Base-by-base conservation (phyloP, 2,113 vertebrate species). In the Orcinus orca region DNA sequence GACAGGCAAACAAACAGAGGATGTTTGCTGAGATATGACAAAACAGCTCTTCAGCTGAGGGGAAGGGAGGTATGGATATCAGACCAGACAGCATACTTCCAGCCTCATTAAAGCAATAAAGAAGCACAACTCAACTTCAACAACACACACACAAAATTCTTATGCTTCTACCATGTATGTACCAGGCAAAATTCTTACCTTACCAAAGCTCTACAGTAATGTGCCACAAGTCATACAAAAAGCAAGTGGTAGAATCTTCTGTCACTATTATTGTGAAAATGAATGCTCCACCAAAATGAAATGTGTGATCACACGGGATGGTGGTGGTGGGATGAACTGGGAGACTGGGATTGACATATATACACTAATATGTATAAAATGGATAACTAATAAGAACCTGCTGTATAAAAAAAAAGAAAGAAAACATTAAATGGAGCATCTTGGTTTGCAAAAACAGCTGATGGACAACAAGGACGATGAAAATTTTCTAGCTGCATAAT, bases 81-180 rank as follows among this genome's bases (percentile, higher is more conserved):
- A 36, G 60, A 44, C 29, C 29, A 38, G 82, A 38, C 0, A 26
- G 74, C 68, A 55, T 6, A 47, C 21, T 31, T 41, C 33, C 0
- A 7, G 38, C 11, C 44, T 12, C 31, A 44, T 1, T 9, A 85
- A 74, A 62, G 41, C 67, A 36, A 65, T 3, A 21, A 23, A n/a
- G 17, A 11, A 8, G 74, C 53, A 33, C 65, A 53, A 50, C 31
- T 74, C 68, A 17, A 25, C 33, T n/a, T 31, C 21, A 13, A 36
- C 29, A 8, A 8, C 38, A 55, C 38, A 55, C 38, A 33, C 17
- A 38, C n/a, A 17, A 5, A 74, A 90, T 9, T 6, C 38, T 23
- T 8, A 53, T 0, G 38, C 47, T 31, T n/a, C 53, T 10, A 26
- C 15, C 14, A 6, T 1, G 7, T 25, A 50, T 8, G 1, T 1